Evolutionary conservation across 2,888 invertebrate species (phyloP), one percentile per base, ranked within the genome.

Genomic region (Lissocephala sabroskyi): DNA sequence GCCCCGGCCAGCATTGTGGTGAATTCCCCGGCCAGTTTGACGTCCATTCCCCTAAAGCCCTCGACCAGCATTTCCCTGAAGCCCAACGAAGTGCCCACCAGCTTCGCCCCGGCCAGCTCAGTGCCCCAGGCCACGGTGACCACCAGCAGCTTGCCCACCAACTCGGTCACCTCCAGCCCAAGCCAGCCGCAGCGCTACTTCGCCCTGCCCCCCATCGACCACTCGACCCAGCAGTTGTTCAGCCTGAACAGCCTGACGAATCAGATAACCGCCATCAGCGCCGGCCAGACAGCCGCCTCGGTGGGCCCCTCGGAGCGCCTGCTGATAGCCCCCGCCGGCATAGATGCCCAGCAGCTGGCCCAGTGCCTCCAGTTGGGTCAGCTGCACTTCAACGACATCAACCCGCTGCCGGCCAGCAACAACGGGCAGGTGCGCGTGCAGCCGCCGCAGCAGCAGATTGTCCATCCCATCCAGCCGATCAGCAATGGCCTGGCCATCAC

Each of bases 201-300:
- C 10, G 77, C 84, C 9, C 56, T 85, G 48, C 85, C 85, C 1
- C 82, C 84, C 57, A 81, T 85, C 5, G 83, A 83, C 66, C 79
- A 75, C 2, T 67, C 68, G n/a, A 81, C 81, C 18, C 85, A 85
- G 44, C 85, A 85, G 50, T 49, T 85, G 28, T 85, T 85, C 51
- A 83, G 84, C 18, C 65, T 85, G 9, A 85, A 85, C 51, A 84
- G 84, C 2, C 62, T 84, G 1, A 85, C 82, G 32, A 85, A 84
- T 71, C 84, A 85, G 56, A 85, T 85, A n/a, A 85, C 85, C 2
- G 83, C 84, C 28, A 81, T 85, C 30, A 82, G 81, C 62, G 79
- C 85, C 1, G 80, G 77, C 1, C 83, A 85, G 53, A 84, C 85
- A 2, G 80, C 84, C 0, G 84, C 85, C 0, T 80, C 85, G 1